These are phyloP conservation scores for Marisa cornuarietis DNA, from an alignment of 1,140 invertebrate genomes.

Conservation along the genomic window DNA sequence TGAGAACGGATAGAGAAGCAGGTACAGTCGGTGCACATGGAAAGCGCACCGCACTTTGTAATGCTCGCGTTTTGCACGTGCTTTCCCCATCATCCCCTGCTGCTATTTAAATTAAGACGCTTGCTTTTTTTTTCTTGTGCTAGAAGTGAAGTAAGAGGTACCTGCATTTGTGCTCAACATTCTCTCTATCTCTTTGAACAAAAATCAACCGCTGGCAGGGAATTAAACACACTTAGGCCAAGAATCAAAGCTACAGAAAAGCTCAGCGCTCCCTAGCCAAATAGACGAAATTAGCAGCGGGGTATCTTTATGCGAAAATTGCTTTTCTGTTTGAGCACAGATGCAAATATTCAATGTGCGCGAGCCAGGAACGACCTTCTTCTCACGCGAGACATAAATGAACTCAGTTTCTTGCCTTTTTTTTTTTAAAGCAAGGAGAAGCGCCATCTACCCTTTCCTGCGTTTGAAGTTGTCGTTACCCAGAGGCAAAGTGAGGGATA, in stretches of 20 bases:
- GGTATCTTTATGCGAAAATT: slow-evolving; percentile 20
- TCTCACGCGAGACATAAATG: slow-evolving; percentile 27
- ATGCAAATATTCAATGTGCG: slow-evolving; percentile 24
- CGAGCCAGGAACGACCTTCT: slow-evolving; percentile 19
- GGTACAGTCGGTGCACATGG: slow-evolving; percentile 1
- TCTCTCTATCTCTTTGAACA: slow-evolving; percentile 23
- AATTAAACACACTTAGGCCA: slow-evolving; percentile 18
- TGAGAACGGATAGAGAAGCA: neutral
- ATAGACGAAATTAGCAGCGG: slow-evolving; percentile 14
- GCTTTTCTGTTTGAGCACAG: slow-evolving; percentile 25
- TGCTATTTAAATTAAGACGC: slow-evolving; percentile 20
- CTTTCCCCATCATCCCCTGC: slow-evolving; percentile 23
- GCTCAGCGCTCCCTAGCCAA: neutral
- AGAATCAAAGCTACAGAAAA: slow-evolving; percentile 5
- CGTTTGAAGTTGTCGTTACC: slow-evolving; percentile 24
- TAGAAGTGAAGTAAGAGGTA: slow-evolving; percentile 5
- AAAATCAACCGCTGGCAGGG: slow-evolving; percentile 17
- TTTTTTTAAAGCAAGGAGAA: slow-evolving; percentile 2
- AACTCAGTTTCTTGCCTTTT: neutral
- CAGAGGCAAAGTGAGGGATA: slow-evolving; percentile 11
- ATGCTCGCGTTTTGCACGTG: slow-evolving; percentile 15
- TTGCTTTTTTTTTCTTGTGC: slow-evolving; percentile 16
- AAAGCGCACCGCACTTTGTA: slow-evolving; percentile 21
- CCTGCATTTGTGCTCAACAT: neutral
- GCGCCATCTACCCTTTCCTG: neutral